Evolutionary conservation across 2,888 invertebrate genomes (phyloP).

Genomic region (Tipula confusa): DNA sequence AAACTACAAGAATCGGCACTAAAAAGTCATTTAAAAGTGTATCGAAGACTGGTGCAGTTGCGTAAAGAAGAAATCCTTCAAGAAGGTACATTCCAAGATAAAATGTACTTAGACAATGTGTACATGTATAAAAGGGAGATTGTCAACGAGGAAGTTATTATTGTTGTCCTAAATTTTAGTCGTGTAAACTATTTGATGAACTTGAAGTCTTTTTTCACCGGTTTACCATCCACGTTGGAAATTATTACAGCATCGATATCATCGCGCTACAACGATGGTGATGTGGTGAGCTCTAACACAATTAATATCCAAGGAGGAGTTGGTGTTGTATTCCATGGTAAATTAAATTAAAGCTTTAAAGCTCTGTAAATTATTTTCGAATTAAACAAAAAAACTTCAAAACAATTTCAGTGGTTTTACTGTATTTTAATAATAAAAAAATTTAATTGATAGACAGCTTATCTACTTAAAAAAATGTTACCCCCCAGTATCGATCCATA

Average conservation of each 20-base stretch:
- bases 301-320: constrained; percentile 57
- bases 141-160: constrained; percentile 33
- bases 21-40: constrained; percentile 62
- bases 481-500: not conserved
- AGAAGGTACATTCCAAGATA: constrained; percentile 41
- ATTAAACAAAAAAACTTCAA: not conserved
- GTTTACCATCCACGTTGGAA: constrained; percentile 42
- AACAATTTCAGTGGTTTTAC: not conserved
- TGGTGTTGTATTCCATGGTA: constrained; percentile 45
- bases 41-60: constrained; percentile 55
- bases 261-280: constrained; percentile 44
- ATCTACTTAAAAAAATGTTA: not conserved
- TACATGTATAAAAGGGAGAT: constrained; percentile 4
- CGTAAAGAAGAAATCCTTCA: constrained; percentile 51
- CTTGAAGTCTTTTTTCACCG: constrained; percentile 44
- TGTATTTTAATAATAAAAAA: not conserved
- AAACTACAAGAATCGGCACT: constrained; percentile 51
- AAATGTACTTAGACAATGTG: constrained; percentile 34
- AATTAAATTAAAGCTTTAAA: not conserved
- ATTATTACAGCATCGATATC: constrained; percentile 46
- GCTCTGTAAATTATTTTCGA: not conserved
- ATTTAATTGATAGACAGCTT: not conserved
- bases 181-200: constrained; percentile 49
- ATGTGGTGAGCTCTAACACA: constrained; percentile 31
- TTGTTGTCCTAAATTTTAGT: constrained; percentile 55